Conservation (phyloP, 2,888 invertebrate genomes). For the Ichneumoninae sp. region DNA sequence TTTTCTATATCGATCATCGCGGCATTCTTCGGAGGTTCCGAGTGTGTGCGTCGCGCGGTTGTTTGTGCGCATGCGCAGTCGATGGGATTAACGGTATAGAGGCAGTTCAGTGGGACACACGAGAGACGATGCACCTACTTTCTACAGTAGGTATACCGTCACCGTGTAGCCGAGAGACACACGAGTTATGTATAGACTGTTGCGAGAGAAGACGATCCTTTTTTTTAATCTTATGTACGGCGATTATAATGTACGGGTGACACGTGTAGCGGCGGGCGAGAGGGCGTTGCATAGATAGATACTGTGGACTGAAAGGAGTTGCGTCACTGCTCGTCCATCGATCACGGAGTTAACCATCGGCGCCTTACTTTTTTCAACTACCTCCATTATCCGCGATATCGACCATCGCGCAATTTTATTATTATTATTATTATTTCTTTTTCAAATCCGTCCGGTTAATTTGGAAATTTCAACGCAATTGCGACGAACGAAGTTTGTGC, state of each 20-base stretch:
- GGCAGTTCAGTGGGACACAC: constrained; percentile 65
- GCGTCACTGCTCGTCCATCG: constrained; percentile 45
- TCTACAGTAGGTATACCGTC: constrained; percentile 31
- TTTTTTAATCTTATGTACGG: not conserved
- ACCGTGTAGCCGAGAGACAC: not conserved
- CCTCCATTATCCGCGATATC: not conserved
- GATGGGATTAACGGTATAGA: constrained; percentile 65
- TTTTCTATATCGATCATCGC: constrained; percentile 38
- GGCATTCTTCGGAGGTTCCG: constrained; percentile 46
- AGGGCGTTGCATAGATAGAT: not conserved
- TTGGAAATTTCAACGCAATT: not conserved
- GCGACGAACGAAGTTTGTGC: not conserved
- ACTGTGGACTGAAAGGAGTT: constrained; percentile 7
- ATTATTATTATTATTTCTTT: not conserved
- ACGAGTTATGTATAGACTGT: constrained; percentile 1
- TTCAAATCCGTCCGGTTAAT: not conserved
- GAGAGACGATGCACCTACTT: constrained; percentile 63
- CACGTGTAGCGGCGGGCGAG: constrained; percentile 1
- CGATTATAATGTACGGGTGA: constrained; percentile 16
- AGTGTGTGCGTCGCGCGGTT: constrained; percentile 62
- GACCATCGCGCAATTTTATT: constrained; percentile 7
- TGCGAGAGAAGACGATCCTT: constrained; percentile 4
- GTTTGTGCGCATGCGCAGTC: constrained; percentile 58
- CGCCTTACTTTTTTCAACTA: constrained; percentile 4
- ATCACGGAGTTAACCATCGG: constrained; percentile 18